phyloP scores from a whole-genome alignment of 2,797 vertebrate species.

The Myotis myotis region DNA sequence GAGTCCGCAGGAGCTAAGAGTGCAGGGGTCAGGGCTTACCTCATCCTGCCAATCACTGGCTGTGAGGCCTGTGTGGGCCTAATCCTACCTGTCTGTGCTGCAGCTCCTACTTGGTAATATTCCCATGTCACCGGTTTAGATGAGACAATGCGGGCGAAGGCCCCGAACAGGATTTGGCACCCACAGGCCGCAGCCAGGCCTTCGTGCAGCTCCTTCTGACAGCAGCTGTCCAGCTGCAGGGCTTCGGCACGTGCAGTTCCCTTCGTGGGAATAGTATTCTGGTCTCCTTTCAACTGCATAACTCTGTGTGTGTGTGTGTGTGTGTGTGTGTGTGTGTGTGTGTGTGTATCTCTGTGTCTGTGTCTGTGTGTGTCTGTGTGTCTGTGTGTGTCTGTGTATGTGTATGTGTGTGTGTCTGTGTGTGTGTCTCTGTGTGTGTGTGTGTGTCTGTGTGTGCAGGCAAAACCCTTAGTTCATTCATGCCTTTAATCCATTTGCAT shows the following conservation, averaged over 20 bases:
- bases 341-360: too few relatives aligned
- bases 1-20: not conserved
- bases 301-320: too few relatives aligned
- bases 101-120: too few relatives aligned
- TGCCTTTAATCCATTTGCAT: not conserved
- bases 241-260: not conserved
- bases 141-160: not conserved
- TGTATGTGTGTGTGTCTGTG: too few relatives aligned
- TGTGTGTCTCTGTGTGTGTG: too few relatives aligned
- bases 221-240: not conserved
- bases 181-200: too few relatives aligned
- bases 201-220: not conserved
- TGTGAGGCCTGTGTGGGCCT: too few relatives aligned
- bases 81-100: too few relatives aligned
- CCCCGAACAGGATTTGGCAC: not conserved
- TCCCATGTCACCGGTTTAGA: not conserved
- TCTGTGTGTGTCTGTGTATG: not conserved
- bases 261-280: not conserved
- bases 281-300: not conserved
- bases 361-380: too few relatives aligned
- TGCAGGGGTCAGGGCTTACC: not conserved
- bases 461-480: not conserved
- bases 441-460: not conserved
- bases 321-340: too few relatives aligned
- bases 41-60: not conserved